Evolutionary conservation across 2,113 vertebrate genomes (phyloP), one percentile per base, ranked within the genome.

Genomic region (Orthonyx spaldingii): DNA sequence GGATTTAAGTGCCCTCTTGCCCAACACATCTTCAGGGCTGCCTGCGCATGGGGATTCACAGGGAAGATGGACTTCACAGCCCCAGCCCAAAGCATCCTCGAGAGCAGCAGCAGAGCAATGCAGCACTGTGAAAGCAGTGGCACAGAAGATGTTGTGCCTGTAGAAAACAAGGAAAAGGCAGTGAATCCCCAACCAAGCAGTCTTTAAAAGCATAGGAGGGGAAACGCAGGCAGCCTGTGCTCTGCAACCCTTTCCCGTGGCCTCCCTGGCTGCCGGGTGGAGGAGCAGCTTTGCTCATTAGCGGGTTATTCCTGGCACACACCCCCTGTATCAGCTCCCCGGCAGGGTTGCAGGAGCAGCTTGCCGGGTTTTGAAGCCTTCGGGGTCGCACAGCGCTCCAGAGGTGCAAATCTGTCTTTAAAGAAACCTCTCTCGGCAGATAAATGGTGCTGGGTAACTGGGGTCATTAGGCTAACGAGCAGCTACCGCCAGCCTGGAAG

Each of bases 391-490:
- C 13, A 0, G 57, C 0, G 0, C 85, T 76, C 5, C 3, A 92
- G 79, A 88, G 9, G 7, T 5, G 4, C 6, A 11, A 79, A 93
- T 79, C 55, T 91, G 68, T 81, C 79, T 91, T 84, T 79, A 80
- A 82, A 89, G 91, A 83, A 86, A 83, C 61, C 63, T 84, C 81
- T 21, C 33, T 86, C 30, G 64, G 64, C 79, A 88, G 90, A 94
- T 90, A 93, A 96, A 93, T 50, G 93, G 91, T 41, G 70, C 87
- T 85, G 89, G 60, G 80, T 74, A 94, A 77, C 75, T 3, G 52
- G 55, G 93, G 93, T 93, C 90, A 87, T 81, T 74, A 93, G 85
- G 95, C 94, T 96, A 96, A 96, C 74, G 55, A 86, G 93, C 71
- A 88, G 80, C 80, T 90, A 89, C 70, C 6, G 3, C 28, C 86